Conservation (phyloP, 2,797 vertebrate genomes). For the Melanotaenia nigrans region DNA sequence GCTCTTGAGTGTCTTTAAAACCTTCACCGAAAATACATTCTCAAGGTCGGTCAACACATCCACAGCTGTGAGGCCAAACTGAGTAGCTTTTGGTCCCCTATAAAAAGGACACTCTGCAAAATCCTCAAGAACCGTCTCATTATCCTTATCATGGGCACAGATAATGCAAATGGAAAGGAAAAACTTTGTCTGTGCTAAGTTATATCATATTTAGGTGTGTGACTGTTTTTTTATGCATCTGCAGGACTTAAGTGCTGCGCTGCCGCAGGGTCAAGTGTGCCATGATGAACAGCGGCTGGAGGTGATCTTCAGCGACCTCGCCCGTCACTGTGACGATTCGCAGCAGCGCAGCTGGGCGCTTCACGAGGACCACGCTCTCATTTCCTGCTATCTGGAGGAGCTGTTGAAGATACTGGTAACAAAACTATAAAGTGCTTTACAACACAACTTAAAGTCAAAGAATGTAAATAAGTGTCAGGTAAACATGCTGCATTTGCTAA, state of each 20-base stretch:
- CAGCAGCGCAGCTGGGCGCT: constrained; percentile 99
- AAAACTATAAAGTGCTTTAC: neutral
- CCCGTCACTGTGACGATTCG: constrained; percentile 91
- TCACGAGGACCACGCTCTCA: constrained; percentile 93
- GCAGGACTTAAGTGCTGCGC: constrained; percentile 86
- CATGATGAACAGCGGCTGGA: constrained; percentile 95
- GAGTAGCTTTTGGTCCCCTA: neutral
- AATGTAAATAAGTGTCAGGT: neutral
- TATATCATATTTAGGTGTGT: neutral
- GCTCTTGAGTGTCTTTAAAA: neutral
- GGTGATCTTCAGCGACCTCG: constrained; percentile 94
- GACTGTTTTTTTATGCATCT: neutral
- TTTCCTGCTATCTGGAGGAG: constrained; percentile 96
- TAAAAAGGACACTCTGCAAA: neutral
- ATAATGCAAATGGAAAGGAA: neutral
- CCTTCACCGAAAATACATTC: neutral
- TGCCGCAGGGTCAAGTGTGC: constrained; percentile 95
- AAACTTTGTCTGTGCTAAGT: constrained; percentile 5
- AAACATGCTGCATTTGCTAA: neutral
- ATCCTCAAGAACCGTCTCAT: neutral
- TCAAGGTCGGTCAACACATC: neutral
- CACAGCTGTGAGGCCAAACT: neutral
- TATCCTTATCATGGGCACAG: neutral
- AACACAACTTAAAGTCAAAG: neutral
- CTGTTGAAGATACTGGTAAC: constrained; percentile 94